Conservation (phyloP, 1,140 invertebrate genomes). For the Drosophila seguyi region DNA sequence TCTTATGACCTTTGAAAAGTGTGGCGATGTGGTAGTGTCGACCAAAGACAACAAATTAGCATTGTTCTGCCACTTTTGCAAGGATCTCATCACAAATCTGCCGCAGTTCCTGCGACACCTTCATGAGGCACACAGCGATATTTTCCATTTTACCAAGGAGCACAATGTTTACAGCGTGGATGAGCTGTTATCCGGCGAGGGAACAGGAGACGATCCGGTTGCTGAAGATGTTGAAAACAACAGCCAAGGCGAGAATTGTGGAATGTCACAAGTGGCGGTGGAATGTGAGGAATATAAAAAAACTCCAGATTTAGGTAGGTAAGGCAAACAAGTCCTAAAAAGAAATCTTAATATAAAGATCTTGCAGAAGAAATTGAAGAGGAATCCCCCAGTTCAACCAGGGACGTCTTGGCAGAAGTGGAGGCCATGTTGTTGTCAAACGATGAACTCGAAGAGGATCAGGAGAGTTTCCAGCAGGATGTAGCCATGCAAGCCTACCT, state of each 20-base stretch:
- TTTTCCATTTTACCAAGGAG: constrained; percentile 37
- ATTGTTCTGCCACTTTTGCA: constrained; percentile 65
- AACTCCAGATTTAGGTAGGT: constrained; percentile 2
- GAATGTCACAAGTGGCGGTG: background rate
- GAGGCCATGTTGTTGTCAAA: constrained; percentile 34
- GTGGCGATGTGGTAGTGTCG: constrained; percentile 73
- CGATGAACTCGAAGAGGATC: background rate
- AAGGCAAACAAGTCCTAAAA: background rate
- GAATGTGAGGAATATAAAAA: background rate
- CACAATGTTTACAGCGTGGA: constrained; percentile 64
- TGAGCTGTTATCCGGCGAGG: constrained; percentile 34
- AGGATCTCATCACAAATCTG: constrained; percentile 46
- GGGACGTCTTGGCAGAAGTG: constrained; percentile 42
- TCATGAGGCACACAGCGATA: constrained; percentile 48
- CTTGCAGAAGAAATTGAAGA: background rate
- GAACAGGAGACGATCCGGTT: constrained; percentile 14
- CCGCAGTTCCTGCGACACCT: constrained; percentile 62
- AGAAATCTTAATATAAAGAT: background rate
- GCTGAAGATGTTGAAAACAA: constrained; percentile 1
- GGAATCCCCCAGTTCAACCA: background rate
- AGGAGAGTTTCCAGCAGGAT: background rate
- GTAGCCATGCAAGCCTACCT: constrained; percentile 1
- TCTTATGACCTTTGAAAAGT: constrained; percentile 55
- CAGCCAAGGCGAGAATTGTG: constrained; percentile 1
- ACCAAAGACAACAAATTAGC: constrained; percentile 56